A percentile compares a stretch with the other conserved stretches of the same genome.
Evolutionary conservation across 64 coral and sea anemone genomes (phyloP).

Genomic region (Montipora efflorescens): DNA sequence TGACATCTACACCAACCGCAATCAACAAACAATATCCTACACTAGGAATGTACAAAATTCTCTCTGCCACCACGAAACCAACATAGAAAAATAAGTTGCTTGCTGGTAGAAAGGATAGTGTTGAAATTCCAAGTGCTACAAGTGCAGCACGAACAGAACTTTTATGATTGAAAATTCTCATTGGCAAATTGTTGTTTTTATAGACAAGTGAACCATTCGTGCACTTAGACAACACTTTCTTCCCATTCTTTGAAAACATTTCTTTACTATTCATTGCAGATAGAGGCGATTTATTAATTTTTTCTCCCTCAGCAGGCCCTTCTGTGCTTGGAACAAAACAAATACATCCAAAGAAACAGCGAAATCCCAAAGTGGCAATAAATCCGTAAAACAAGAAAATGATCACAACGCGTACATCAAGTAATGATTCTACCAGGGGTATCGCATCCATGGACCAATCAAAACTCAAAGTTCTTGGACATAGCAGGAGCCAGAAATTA

Average conservation of each 20-base stretch:
- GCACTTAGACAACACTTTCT: background rate
- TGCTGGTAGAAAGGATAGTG: constrained; percentile 81
- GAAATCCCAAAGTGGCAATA: constrained; percentile 51
- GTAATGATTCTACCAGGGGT: constrained; percentile 73
- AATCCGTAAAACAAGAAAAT: constrained; percentile 73
- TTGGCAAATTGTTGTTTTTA: constrained; percentile 45
- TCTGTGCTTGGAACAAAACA: background rate
- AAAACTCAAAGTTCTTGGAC: constrained; percentile 83
- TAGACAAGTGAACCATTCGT: background rate
- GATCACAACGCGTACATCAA: constrained; percentile 68
- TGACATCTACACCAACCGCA: constrained; percentile 71
- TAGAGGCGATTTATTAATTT: background rate
- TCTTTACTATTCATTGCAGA: background rate
- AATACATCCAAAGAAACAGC: constrained; percentile 40
- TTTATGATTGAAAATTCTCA: background rate
- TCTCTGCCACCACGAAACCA: constrained; percentile 88
- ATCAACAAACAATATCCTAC: constrained; percentile 83
- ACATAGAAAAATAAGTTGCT: constrained; percentile 96
- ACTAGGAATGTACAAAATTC: constrained; percentile 92
- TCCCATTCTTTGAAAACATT: background rate
- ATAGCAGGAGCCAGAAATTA: constrained; percentile 87
- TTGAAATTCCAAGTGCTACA: constrained; percentile 66
- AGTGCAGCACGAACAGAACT: constrained; percentile 44
- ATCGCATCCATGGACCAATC: constrained; percentile 97
- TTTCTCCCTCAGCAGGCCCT: background rate